Percentiles rank a stretch among this genome's conserved stretches.
phyloP scores from a whole-genome alignment of 2,113 vertebrate genomes.

The Elephantulus edwardii region DNA sequence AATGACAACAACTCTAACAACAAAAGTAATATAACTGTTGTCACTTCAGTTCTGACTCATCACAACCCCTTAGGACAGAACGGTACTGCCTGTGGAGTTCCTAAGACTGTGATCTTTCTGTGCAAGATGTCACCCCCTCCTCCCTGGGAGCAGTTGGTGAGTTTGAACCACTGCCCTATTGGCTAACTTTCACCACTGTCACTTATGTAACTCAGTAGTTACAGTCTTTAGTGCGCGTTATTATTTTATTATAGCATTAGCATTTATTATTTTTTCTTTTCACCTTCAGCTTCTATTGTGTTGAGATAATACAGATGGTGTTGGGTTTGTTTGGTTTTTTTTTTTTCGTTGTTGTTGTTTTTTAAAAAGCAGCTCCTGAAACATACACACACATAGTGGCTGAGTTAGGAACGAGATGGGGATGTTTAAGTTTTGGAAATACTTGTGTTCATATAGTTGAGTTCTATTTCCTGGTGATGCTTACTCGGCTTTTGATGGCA shows the following conservation, averaged over 20 bases:
- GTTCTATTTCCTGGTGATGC: slow-evolving; percentile 66
- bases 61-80: not conserved
- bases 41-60: not conserved
- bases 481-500: slow-evolving; percentile 61
- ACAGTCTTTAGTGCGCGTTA: not conserved
- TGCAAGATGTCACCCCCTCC: not conserved
- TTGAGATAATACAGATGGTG: not conserved
- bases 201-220: not conserved
- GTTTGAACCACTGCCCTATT: not conserved
- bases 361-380: too few species aligned
- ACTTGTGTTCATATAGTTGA: slow-evolving; percentile 38
- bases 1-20: too few species aligned
- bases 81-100: not conserved
- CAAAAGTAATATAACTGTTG: too few species aligned
- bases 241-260: not conserved
- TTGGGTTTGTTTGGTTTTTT: too few species aligned
- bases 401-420: slow-evolving; percentile 56
- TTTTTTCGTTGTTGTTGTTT: too few species aligned
- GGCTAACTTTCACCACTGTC: too few species aligned
- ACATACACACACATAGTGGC: too few species aligned
- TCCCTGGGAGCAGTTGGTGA: not conserved
- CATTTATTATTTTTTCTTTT: slow-evolving; percentile 40
- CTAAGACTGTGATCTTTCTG: not conserved
- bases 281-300: slow-evolving; percentile 18
- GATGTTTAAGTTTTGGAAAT: slow-evolving; percentile 53